These are phyloP conservation scores for Teleogryllus oceanicus DNA, from an alignment of 2,888 invertebrate species.

Conservation along the genomic window DNA sequence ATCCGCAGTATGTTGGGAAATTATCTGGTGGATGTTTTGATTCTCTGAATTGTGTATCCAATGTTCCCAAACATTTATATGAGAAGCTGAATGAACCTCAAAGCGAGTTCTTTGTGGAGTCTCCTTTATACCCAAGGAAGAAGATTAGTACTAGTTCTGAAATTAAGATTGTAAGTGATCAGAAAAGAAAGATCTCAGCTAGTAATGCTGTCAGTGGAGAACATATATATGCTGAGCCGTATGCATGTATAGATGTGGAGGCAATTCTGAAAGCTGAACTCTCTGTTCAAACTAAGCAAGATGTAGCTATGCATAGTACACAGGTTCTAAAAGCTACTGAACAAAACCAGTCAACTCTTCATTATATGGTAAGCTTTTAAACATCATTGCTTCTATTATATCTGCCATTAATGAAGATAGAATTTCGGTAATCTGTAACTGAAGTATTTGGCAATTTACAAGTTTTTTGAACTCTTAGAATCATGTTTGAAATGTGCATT, in stretches of 20 bases:
- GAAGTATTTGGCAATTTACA: no score
- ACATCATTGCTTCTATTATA: no score
- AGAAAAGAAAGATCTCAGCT: conserved; percentile 27
- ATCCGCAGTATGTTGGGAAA: background rate
- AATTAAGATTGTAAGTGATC: background rate
- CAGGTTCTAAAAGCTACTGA: background rate
- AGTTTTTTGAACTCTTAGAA: no score
- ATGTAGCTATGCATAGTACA: background rate
- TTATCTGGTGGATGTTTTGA: conserved; percentile 46
- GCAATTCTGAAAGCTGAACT: background rate
- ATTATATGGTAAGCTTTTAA: conserved; percentile 36
- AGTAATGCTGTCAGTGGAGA: conserved; percentile 46
- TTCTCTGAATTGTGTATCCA: conserved; percentile 44
- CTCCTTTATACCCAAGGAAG: background rate
- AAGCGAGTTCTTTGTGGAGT: conserved; percentile 31
- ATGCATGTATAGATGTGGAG: conserved; percentile 38
- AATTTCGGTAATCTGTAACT: no score
- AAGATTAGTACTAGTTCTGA: no score
- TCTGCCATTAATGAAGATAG: no score
- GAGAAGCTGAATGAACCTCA: conserved; percentile 30
- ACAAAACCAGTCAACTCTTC: conserved; percentile 29
- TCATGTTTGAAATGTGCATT: no score
- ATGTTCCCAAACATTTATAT: conserved; percentile 34
- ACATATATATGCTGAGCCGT: conserved; percentile 64
- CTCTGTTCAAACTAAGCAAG: background rate